Percentiles rank a stretch among this genome's conserved stretches.
Evolutionary conservation across 2,888 invertebrate genomes (phyloP).

Genomic region (Pelosia muscerda): DNA sequence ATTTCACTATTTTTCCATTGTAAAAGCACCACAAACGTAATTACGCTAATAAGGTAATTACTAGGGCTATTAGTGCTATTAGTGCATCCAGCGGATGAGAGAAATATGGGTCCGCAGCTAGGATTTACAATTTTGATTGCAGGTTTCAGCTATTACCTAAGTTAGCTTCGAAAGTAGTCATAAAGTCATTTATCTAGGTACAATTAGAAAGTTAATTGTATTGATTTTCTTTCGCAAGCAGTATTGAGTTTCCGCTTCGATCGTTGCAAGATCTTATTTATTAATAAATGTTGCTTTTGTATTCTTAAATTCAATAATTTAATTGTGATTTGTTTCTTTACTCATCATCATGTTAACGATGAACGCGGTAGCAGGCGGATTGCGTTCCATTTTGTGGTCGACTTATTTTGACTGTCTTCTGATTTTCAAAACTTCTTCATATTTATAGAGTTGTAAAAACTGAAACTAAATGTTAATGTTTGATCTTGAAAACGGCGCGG

Average conservation of each 20-base stretch:
- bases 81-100: slow-evolving; percentile 65
- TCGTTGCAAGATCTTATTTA: background rate
- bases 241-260: background rate
- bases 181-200: slow-evolving; percentile 28
- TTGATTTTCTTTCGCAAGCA: slow-evolving; percentile 22
- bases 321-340: background rate
- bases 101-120: slow-evolving; percentile 56
- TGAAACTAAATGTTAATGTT: too few relatives aligned
- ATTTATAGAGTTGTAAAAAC: too few relatives aligned
- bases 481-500: too few relatives aligned
- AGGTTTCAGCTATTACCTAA: slow-evolving; percentile 32
- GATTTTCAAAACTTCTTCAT: too few relatives aligned
- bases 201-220: slow-evolving; percentile 27
- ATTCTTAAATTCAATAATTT: background rate
- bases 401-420: too few relatives aligned
- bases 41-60: slow-evolving; percentile 68
- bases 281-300: background rate
- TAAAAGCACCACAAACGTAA: slow-evolving; percentile 57
- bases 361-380: too few relatives aligned
- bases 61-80: slow-evolving; percentile 59
- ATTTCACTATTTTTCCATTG: slow-evolving; percentile 40
- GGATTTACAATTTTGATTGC: slow-evolving; percentile 55
- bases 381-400: too few relatives aligned
- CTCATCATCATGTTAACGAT: background rate
- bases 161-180: slow-evolving; percentile 15